phyloP scores from a whole-genome alignment of 2,113 vertebrate genomes.

The Pomatorhinus ruficollis region DNA sequence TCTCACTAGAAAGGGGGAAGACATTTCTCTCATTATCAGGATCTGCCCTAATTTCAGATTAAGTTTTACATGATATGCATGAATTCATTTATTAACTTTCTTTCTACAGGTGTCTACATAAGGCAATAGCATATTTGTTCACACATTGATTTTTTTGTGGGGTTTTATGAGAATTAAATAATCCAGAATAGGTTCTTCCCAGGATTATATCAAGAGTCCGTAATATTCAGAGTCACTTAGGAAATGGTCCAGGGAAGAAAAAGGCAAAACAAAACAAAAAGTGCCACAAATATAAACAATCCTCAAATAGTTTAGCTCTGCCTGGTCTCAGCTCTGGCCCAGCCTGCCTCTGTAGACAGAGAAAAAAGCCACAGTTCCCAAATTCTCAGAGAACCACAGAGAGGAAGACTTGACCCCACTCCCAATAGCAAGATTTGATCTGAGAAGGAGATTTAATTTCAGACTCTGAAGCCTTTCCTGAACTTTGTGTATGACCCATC shows the following conservation, averaged over 20 bases:
- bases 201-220: neutral
- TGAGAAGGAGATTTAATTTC: neutral
- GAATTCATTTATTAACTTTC: neutral
- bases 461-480: neutral
- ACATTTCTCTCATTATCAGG: neutral
- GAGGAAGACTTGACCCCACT: neutral
- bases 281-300: neutral
- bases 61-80: neutral
- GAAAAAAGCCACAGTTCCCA: neutral
- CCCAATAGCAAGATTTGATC: neutral
- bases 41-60: conserved; percentile 13
- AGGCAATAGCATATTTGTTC: neutral
- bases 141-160: neutral
- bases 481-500: neutral
- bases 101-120: neutral
- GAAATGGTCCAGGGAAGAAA: neutral
- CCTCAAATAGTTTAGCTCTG: neutral
- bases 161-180: neutral
- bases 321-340: neutral
- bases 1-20: neutral
- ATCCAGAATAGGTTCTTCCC: neutral
- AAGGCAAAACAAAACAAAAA: neutral
- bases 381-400: neutral
- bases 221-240: neutral
- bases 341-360: neutral